A percentile compares a stretch with the other conserved stretches of the same genome.
Evolutionary conservation across 2,888 invertebrate species (phyloP).

Genomic region (Amiota communis): DNA sequence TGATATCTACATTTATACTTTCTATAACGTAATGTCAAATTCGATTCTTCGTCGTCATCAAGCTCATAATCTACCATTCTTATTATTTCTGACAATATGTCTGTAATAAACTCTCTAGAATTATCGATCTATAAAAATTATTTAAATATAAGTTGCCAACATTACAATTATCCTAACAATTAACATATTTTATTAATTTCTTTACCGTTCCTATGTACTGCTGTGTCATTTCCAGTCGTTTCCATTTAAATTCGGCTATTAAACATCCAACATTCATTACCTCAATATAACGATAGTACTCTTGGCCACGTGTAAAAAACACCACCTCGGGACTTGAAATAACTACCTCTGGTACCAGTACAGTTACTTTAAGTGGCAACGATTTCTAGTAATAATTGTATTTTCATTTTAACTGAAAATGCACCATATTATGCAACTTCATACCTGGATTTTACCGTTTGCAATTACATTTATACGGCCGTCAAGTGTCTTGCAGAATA

Average conservation of each 20-base stretch:
- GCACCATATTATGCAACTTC: background rate
- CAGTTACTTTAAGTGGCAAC: slow-evolving; percentile 46
- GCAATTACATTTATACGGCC: slow-evolving; percentile 58
- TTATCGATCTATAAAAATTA: slow-evolving; percentile 50
- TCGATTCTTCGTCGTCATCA: slow-evolving; percentile 50
- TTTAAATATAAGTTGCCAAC: background rate
- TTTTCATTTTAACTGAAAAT: background rate
- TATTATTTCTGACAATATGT: slow-evolving; percentile 62
- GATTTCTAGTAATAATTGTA: slow-evolving; percentile 42
- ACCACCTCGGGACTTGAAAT: slow-evolving; percentile 57
- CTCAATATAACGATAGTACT: slow-evolving; percentile 47
- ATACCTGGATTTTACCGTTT: slow-evolving; percentile 49
- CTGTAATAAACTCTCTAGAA: slow-evolving; percentile 46
- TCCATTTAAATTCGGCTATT: slow-evolving; percentile 61
- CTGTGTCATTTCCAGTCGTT: slow-evolving; percentile 49
- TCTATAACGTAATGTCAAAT: slow-evolving; percentile 57
- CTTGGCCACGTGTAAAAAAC: slow-evolving; percentile 55
- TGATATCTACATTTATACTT: slow-evolving; percentile 55
- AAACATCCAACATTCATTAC: slow-evolving; percentile 57
- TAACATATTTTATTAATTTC: slow-evolving; percentile 4
- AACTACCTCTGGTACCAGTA: slow-evolving; percentile 54
- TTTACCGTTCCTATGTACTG: slow-evolving; percentile 46
- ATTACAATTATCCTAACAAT: background rate
- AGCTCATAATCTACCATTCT: slow-evolving; percentile 58
- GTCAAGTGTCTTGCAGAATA: slow-evolving; percentile 49